Percentiles rank a stretch among this genome's conserved stretches.
These are phyloP conservation scores for Forficula auricularia DNA, from an alignment of 1,140 invertebrate genomes.

Conservation along the genomic window DNA sequence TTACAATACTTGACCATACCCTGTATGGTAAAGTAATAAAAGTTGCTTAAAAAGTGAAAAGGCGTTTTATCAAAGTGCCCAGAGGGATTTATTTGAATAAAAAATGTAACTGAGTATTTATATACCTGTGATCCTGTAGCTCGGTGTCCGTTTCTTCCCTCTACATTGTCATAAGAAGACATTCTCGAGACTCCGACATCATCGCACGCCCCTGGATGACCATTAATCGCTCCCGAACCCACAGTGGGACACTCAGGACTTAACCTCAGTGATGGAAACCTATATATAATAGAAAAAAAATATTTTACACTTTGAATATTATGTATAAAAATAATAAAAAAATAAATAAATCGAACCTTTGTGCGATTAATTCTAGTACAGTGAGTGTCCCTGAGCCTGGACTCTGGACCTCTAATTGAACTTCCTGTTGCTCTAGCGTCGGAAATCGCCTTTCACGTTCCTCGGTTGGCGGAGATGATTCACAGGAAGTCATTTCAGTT, in stretches of 20 bases:
- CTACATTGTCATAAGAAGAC: slow-evolving; percentile 59
- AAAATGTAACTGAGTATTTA: too few relatives aligned
- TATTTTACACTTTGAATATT: background rate
- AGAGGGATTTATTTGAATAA: too few relatives aligned
- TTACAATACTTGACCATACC: too few relatives aligned
- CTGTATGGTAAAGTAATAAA: too few relatives aligned
- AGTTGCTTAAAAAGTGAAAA: too few relatives aligned
- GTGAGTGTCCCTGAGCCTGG: slow-evolving; percentile 37
- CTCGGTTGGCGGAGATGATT: slow-evolving; percentile 13
- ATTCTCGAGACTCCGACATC: slow-evolving; percentile 32
- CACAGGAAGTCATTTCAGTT: too few relatives aligned
- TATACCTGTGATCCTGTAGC: slow-evolving; percentile 4
- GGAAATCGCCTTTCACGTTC: slow-evolving; percentile 29
- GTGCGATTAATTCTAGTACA: slow-evolving; percentile 57
- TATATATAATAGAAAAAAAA: slow-evolving; percentile 4
- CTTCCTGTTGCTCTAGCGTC: slow-evolving; percentile 18
- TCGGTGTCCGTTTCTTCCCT: slow-evolving; percentile 24
- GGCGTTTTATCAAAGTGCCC: too few relatives aligned
- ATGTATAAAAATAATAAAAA: background rate
- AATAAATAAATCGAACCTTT: slow-evolving; percentile 30
- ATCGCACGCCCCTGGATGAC: background rate
- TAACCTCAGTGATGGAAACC: slow-evolving; percentile 15
- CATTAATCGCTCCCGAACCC: background rate
- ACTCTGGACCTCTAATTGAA: slow-evolving; percentile 20
- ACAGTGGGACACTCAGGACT: slow-evolving; percentile 14